phyloP scores from a whole-genome alignment of 2,113 vertebrate species.

The Rhinopomastus cyanomelas region DNA sequence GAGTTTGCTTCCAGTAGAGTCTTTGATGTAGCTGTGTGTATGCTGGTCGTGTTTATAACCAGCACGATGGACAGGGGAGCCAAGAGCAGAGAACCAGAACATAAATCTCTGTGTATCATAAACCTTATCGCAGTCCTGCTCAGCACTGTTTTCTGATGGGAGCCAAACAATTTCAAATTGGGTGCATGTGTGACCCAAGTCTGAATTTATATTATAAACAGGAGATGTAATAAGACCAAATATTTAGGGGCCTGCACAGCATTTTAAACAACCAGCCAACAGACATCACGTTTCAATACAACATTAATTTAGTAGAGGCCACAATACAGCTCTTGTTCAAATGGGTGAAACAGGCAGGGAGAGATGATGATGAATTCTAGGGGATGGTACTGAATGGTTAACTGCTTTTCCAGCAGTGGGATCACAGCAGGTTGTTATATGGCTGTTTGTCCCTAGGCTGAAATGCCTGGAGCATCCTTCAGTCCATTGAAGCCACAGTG shows the following conservation, averaged over 20 bases:
- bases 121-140: neutral
- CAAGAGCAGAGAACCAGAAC: neutral
- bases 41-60: neutral
- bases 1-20: neutral
- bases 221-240: neutral
- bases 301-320: neutral
- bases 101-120: neutral
- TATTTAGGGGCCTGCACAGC: neutral
- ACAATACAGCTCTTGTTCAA: neutral
- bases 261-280: neutral
- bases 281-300: neutral
- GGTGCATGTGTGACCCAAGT: neutral
- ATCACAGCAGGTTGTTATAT: neutral
- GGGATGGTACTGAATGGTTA: neutral
- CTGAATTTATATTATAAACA: constrained; percentile 35
- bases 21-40: neutral
- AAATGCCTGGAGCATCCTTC: neutral
- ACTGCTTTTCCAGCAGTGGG: neutral
- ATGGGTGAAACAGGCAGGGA: neutral
- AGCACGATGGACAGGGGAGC: neutral
- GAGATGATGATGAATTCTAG: neutral
- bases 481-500: neutral
- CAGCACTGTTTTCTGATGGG: neutral
- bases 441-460: neutral
- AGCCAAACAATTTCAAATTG: constrained; percentile 17